These are phyloP conservation scores for Muntiacus muntjak DNA, from an alignment of 2,113 vertebrate species.

Conservation along the genomic window DNA sequence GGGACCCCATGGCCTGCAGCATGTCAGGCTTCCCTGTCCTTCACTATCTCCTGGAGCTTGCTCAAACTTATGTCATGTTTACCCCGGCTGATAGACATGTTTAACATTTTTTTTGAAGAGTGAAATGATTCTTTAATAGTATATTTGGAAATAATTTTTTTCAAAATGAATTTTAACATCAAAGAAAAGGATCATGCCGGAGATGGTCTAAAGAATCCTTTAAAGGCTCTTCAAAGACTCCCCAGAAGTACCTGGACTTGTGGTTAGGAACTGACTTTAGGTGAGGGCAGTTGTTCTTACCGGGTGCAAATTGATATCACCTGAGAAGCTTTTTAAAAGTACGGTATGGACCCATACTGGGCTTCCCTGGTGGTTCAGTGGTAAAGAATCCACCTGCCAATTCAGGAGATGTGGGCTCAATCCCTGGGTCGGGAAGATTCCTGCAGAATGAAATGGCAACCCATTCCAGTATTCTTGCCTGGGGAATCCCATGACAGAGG, in stretches of 20 bases:
- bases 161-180: not conserved
- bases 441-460: not conserved
- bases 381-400: not conserved
- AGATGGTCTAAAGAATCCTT: not conserved
- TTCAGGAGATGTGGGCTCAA: not conserved
- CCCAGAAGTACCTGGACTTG: not conserved
- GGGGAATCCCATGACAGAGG: not conserved
- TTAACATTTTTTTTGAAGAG: not conserved
- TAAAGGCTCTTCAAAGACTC: not conserved
- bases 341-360: not conserved
- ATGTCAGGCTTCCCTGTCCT: not conserved
- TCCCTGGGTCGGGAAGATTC: not conserved
- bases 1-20: not conserved
- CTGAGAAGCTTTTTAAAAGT: not conserved
- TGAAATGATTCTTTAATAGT: constrained; percentile 12
- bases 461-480: not conserved
- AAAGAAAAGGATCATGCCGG: not conserved
- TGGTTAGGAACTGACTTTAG: not conserved
- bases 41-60: not conserved
- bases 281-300: not conserved
- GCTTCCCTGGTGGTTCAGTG: not conserved
- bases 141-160: not conserved
- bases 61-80: not conserved
- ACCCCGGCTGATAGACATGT: not conserved
- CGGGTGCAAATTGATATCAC: not conserved